Base-by-base conservation (phyloP, 2,888 invertebrate species). In the Octodonta nipae region DNA sequence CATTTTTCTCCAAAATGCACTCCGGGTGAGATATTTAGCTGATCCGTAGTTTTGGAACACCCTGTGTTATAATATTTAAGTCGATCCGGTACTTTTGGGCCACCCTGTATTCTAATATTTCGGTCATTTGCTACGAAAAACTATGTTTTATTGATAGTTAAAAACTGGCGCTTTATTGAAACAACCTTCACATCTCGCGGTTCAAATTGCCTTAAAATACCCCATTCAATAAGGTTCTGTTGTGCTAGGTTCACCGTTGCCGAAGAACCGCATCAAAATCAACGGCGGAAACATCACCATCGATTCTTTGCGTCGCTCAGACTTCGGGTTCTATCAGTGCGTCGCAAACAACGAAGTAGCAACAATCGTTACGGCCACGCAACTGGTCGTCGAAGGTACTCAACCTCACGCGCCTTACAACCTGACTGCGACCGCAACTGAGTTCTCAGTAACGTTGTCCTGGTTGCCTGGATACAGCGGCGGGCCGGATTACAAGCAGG, bases 391-490 rank as follows among this genome's bases (percentile, higher is more conserved):
- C 46, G 50, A 50, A 32, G 45, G 91, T 15, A 93, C 93, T 10
- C 89, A 92, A 54, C 93, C 93, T 10, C 93, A 95, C 65, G 92
- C 95, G 26, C 95, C 95, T 1, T 88, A 88, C 69, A 95, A 95
- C 65, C 76, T 95, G 37, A 82, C 87, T 14, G 91, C 87, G 22
- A 42, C 80, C 28, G 82, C 89, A 26, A 84, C 82, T 1, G 84
- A 88, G 64, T 91, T 89, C 61, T 78, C 86, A 39, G 91, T 92
- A 37, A 85, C 85, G 31, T 67, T 95, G 35, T 76, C 77, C 42
- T 95, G 95, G 93, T 70, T 88, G 60, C 92, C 95, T 7, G 93
- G 91, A 3, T 87, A 93, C 62, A 88, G 89, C 51, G 93, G 92
- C 28, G 92, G 92, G 13, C 86, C 87, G 8, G 87, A 88, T 66